phyloP scores from a whole-genome alignment of 2,888 invertebrate species.

The Plebejus argus region DNA sequence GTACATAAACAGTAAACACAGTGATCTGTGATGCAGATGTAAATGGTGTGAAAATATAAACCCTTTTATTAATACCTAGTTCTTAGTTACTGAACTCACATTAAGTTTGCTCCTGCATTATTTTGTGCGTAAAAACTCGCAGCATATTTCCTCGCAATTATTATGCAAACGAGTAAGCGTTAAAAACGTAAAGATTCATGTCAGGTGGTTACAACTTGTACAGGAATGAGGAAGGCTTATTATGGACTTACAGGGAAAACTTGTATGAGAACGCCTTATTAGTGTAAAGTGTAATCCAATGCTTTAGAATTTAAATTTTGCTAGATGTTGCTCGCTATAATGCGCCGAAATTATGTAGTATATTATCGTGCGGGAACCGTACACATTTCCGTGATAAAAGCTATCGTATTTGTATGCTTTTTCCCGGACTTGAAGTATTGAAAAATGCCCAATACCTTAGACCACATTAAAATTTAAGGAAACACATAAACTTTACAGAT shows the following conservation, averaged over 20 bases:
- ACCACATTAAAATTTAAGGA: too few relatives aligned
- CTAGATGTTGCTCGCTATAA: too few relatives aligned
- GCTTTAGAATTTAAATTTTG: neutral
- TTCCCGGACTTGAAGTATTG: too few relatives aligned
- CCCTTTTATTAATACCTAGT: too few relatives aligned
- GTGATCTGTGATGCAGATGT: too few relatives aligned
- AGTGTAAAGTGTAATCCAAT: neutral
- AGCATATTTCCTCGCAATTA: neutral
- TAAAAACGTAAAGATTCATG: neutral
- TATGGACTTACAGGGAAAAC: neutral
- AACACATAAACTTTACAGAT: too few relatives aligned
- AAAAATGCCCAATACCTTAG: too few relatives aligned
- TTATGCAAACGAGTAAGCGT: slow-evolving; percentile 8
- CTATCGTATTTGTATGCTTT: too few relatives aligned
- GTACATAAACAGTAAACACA: neutral
- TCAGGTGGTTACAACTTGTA: neutral
- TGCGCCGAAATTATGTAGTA: too few relatives aligned
- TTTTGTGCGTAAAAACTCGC: neutral
- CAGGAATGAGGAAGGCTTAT: neutral
- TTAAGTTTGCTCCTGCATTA: neutral
- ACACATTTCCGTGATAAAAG: too few relatives aligned
- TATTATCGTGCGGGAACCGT: too few relatives aligned
- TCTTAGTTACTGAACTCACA: too few relatives aligned
- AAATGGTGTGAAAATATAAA: neutral
- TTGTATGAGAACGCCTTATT: neutral